Base-by-base conservation (phyloP, 2,888 invertebrate species). In the Argyra leucocephala region DNA sequence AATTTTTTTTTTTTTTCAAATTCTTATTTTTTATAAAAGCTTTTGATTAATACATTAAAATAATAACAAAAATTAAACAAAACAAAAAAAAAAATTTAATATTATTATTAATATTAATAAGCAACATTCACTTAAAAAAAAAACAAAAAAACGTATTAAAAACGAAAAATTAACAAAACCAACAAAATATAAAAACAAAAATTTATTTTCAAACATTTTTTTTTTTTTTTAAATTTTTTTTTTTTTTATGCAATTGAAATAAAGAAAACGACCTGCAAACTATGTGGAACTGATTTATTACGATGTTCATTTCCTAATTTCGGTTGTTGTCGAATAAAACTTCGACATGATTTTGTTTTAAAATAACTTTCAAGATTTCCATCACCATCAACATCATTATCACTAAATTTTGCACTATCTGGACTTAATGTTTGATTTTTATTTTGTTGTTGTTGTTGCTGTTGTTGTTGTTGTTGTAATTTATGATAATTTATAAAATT, bases 221-320 rank as follows among this genome's bases (percentile, higher is more conserved):
- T 31, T 31, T 7, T 31, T 7, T 31, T 31, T 31, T 1, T 10
- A 31, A 31, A 31, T 4, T 26, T 31, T 31, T 26, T 68, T 63
- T 36, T 18, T 36, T 22, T 21, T 3, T 64, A 66, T 63, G n/a
- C n/a, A n/a, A n/a, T n/a, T n/a, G n/a, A n/a, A 48, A 64, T 57
- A 37, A 59, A 59, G 36, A 63, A 67, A 21, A 63, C 66, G 69
- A 74, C 74, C 74, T 74, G 73, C 69, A 74, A 69, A 70, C 71
- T 73, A 66, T 73, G 71, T 66, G 74, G 74, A 65, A 74, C 73
- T 59, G 74, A 74, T 72, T 71, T 73, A 72, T 74, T 74, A 63
- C 74, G 71, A 71, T 74, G 74, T 66, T 74, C 73, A 36, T 66
- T 71, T 65, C 71, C 70, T 65, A 74, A 68, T 65, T 73, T 71